phyloP scores from a whole-genome alignment of 2,113 vertebrate genomes.

The Paedocypris sp. region DNA sequence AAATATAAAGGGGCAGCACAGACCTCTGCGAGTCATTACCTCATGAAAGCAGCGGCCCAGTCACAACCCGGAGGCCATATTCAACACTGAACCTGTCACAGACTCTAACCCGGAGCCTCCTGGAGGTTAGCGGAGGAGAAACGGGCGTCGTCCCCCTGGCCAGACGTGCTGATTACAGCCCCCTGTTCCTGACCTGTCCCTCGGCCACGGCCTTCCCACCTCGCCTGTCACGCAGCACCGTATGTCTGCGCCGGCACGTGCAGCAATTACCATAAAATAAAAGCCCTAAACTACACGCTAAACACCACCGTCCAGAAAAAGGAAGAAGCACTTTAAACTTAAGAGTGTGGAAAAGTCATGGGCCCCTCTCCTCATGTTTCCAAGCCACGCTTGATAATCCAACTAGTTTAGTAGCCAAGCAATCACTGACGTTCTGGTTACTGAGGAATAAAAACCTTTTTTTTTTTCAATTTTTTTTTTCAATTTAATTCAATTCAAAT shows the following conservation, averaged over 20 bases:
- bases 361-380: not conserved
- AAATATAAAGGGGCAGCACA: conserved; percentile 41
- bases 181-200: conserved; percentile 29
- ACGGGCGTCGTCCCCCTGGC: conserved; percentile 44
- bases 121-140: conserved; percentile 47
- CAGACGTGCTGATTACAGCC: conserved; percentile 32
- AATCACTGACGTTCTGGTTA: too few species aligned
- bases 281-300: conserved; percentile 11
- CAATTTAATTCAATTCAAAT: too few species aligned
- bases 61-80: conserved; percentile 47
- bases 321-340: conserved; percentile 7
- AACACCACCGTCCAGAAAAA: conserved; percentile 22
- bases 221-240: conserved; percentile 35
- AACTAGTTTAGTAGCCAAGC: too few species aligned
- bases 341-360: not conserved
- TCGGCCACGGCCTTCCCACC: conserved; percentile 33
- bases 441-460: too few species aligned
- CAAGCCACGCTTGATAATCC: too few species aligned
- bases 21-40: conserved; percentile 39
- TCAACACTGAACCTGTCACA: conserved; percentile 56
- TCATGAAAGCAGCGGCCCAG: conserved; percentile 31
- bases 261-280: conserved; percentile 42
- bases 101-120: conserved; percentile 42
- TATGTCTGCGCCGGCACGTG: conserved; percentile 37
- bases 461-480: too few species aligned